phyloP scores from a whole-genome alignment of 1,140 invertebrate genomes.

The Limonius californicus region DNA sequence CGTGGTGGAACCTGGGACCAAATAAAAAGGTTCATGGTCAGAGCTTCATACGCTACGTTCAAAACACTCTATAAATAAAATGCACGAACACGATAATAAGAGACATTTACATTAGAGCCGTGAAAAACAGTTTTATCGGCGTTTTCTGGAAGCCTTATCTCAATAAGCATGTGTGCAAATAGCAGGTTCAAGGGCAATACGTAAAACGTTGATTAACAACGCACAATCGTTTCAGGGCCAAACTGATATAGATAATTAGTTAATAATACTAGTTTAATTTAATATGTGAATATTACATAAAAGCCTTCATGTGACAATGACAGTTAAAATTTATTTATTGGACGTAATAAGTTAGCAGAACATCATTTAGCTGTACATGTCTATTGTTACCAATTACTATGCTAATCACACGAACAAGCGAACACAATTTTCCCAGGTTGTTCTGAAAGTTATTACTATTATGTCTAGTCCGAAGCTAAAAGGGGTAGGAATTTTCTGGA shows the following conservation, averaged over 20 bases:
- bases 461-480: no score
- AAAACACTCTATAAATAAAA: background rate
- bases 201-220: background rate
- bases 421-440: no score
- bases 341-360: background rate
- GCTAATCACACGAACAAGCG: no score
- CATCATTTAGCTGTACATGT: no score
- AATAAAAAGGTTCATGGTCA: background rate
- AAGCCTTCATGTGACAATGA: constrained; percentile 20
- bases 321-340: constrained; percentile 1
- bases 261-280: constrained; percentile 29
- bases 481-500: no score
- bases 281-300: constrained; percentile 28
- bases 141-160: background rate
- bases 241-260: constrained; percentile 29
- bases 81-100: background rate
- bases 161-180: background rate
- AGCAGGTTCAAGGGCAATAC: constrained; percentile 19
- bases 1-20: constrained; percentile 12
- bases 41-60: background rate
- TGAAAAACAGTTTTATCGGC: constrained; percentile 1
- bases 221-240: constrained; percentile 26
- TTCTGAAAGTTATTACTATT: no score
- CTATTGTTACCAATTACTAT: no score
- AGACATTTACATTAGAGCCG: background rate